Conservation (phyloP, 2,797 vertebrate species). For the Mus minutoides region DNA sequence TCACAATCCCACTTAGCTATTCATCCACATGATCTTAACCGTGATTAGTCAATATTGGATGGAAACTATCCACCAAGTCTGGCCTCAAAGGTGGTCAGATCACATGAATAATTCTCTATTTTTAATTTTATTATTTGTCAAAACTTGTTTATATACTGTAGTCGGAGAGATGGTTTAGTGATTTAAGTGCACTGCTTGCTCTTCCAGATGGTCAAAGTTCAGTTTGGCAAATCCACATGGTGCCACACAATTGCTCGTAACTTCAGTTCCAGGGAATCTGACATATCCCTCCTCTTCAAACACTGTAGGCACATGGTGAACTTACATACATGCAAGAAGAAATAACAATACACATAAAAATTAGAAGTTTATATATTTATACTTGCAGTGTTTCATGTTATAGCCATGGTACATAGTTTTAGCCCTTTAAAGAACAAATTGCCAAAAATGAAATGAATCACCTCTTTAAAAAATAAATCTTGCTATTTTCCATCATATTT, state of each 20-base stretch:
- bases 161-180: not conserved
- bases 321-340: not conserved
- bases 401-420: not conserved
- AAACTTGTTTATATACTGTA: not conserved
- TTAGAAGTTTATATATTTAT: not conserved
- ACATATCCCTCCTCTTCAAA: not conserved
- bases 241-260: too few species aligned
- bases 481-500: not conserved
- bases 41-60: constrained; percentile 39
- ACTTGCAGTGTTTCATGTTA: not conserved
- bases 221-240: too few species aligned
- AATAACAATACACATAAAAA: not conserved
- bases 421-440: not conserved
- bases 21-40: constrained; percentile 52
- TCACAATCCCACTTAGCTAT: constrained; percentile 46
- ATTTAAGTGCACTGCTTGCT: not conserved
- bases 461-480: not conserved
- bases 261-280: not conserved
- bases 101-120: not conserved
- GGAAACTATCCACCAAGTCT: not conserved
- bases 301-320: not conserved
- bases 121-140: not conserved
- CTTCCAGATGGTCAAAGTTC: not conserved
- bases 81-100: not conserved
- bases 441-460: not conserved